Evolutionary conservation across 2,888 invertebrate genomes (phyloP), one percentile per base, ranked within the genome.

Genomic region (Galeopsomyia nigrocyanea): DNA sequence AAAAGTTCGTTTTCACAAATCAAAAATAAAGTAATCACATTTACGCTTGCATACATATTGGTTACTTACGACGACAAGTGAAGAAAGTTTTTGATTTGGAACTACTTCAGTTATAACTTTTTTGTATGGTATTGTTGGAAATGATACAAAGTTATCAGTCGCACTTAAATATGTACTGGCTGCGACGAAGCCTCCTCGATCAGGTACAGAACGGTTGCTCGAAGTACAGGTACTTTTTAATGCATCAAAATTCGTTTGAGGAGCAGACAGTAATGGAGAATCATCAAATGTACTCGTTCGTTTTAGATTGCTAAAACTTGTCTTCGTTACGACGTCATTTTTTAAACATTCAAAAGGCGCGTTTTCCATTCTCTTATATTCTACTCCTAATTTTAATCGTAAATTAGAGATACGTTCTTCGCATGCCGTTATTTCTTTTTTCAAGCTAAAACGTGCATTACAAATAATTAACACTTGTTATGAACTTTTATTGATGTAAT

Each of bases 11-110:
- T 26, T 26, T 26, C 26, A n/a, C n/a, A n/a, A n/a, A 39, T 10
- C 73, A 77, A 31, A 76, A 58, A 19, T 26, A 19, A 57, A 50
- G n/a, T n/a, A n/a, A n/a, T n/a, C n/a, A n/a, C n/a, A n/a, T n/a
- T n/a, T n/a, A n/a, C n/a, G n/a, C n/a, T n/a, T n/a, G n/a, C n/a
- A n/a, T n/a, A n/a, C n/a, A n/a, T n/a, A n/a, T n/a, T n/a, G n/a
- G n/a, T n/a, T n/a, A n/a, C n/a, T n/a, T n/a, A n/a, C n/a, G n/a
- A 50, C 62, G 19, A 13, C 26, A 19, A 22, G 31, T 46, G 16
- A 7, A 31, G 22, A 47, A 58, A 1, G 9, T 22, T 19, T 9
- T 16, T 55, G 13, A 50, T 56, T 71, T 55, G 60, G 19, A 7
- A 53, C 47, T 26, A 47, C 13, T 47, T 55, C 22, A n/a, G 31